Base-by-base conservation (phyloP, 2,888 invertebrate genomes). In the Pherbina coryleti region DNA sequence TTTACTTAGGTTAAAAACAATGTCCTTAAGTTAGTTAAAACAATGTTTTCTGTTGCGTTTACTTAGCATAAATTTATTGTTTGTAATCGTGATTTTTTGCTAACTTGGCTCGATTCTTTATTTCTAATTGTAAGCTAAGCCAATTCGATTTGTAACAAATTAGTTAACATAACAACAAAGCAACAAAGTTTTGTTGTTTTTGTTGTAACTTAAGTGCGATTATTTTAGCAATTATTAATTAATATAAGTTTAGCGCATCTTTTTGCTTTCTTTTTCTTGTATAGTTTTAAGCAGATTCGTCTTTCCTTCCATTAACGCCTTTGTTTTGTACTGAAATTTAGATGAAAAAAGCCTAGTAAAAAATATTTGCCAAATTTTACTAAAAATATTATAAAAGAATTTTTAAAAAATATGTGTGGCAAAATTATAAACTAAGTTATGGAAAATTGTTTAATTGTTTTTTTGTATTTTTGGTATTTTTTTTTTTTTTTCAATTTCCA, bases 301-400 rank as follows among this genome's bases (percentile, higher is more conserved):
- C 28, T 72, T 60, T 57, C 19, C 25, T 55, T 19, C 67, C 19
- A 28, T 57, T n/a, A 72, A 57, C 25, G 14, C 37, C 11, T 62
- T 34, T 75, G 17, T 62, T 75, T 62, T 76, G 28, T 66, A 53
- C 60, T 51, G 66, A 28, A 49, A 67, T 67, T 67, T 73, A 66
- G 17, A 44, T 31, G 31, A 28, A 66, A 60, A 67, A 69, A 62
- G 19, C 34, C 22, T 55, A 60, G 19, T 25, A 22, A 60, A n/a
- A 60, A 17, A 70, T 60, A 60, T 76, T 71, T 76, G 71, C 62
- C 71, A 76, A 76, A 64, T 76, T 76, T 76, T 64, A 31, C 37
- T 17, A 44, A 31, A 28, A 67, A 75, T 73, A 49, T 8, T 8
- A 49, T 73, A 67, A 22, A 22, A 67, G 17, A 31, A 70, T 22